Base-by-base conservation (phyloP, 2,113 vertebrate genomes). In the Circaetus gallicus region DNA sequence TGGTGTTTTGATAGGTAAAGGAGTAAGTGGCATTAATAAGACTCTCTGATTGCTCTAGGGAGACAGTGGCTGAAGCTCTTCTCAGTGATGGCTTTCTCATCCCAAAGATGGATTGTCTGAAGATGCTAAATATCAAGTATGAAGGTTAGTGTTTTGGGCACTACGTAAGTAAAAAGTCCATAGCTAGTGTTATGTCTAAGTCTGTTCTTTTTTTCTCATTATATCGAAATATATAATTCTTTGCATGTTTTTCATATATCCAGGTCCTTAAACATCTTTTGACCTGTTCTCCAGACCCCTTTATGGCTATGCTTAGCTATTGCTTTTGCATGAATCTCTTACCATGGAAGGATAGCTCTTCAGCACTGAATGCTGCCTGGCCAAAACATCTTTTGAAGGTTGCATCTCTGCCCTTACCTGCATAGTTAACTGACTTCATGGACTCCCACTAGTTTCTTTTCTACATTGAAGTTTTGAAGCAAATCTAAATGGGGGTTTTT, bases 41-140 rank as follows among this genome's bases (percentile, higher is more conserved):
- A 36, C 9, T 89, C 22, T 94, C 58, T 95, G 28, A 19, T 93
- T 96, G 18, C 82, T 96, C 74, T 79, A 98, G 98, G 90, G 98
- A 98, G 18, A 34, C 98, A 82, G 96, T 99, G 81, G 91, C 98
- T 38, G 98, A 99, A 59, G 98, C 97, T 78, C 94, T 99, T 94
- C 72, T 99, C 52, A 98, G 98, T 66, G 99, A 99, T 19, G 99
- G 99, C 38, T 99, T 99, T 81, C 98, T 99, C 72, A 98, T 99
- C 92, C 99, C 99, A 17, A 99, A 99, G 7, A 59, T 85, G 45
- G 99, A 99, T 63, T 99, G 99, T 87, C 97, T 99, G 93, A 98
- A 98, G 58, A 98, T 98, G 65, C 96, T 99, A 59, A 98, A 98
- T 94, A 98, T 99, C 70, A 95, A 98, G 8, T 92, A 97, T 14